phyloP scores from a whole-genome alignment of 37 sponge, comb jelly and placozoan genomes.

The Hormiphora californensis region DNA sequence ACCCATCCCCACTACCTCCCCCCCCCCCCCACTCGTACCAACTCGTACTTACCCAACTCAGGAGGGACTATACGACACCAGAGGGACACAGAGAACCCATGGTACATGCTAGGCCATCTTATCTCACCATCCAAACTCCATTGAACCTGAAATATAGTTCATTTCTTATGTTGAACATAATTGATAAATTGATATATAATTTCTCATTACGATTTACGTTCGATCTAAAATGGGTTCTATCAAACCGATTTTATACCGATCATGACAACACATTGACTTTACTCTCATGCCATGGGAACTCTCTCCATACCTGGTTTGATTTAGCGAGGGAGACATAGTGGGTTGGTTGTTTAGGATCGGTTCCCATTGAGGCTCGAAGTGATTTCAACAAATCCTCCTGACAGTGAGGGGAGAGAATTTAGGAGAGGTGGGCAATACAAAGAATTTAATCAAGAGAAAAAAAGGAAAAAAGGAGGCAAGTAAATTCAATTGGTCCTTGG shows the following conservation, averaged over 20 bases:
- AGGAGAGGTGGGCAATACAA: neutral
- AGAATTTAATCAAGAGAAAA: too few relatives aligned
- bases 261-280: too few relatives aligned
- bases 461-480: too few relatives aligned
- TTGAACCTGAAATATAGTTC: neutral
- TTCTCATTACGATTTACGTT: too few relatives aligned
- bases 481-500: too few relatives aligned
- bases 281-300: too few relatives aligned
- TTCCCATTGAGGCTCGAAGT: neutral
- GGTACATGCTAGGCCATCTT: conserved; percentile 53
- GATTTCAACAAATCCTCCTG: neutral
- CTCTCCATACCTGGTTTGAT: neutral
- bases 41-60: neutral
- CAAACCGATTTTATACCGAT: too few relatives aligned
- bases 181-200: too few relatives aligned
- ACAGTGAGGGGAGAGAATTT: neutral
- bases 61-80: conserved; percentile 29
- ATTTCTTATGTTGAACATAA: too few relatives aligned
- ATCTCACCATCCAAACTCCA: conserved; percentile 49
- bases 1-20: too few relatives aligned
- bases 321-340: neutral
- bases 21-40: too few relatives aligned
- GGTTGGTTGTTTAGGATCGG: neutral
- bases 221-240: too few relatives aligned
- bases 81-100: conserved; percentile 42